phyloP scores from a whole-genome alignment of 2,113 vertebrate genomes.

The Amphilophus citrinellus region DNA sequence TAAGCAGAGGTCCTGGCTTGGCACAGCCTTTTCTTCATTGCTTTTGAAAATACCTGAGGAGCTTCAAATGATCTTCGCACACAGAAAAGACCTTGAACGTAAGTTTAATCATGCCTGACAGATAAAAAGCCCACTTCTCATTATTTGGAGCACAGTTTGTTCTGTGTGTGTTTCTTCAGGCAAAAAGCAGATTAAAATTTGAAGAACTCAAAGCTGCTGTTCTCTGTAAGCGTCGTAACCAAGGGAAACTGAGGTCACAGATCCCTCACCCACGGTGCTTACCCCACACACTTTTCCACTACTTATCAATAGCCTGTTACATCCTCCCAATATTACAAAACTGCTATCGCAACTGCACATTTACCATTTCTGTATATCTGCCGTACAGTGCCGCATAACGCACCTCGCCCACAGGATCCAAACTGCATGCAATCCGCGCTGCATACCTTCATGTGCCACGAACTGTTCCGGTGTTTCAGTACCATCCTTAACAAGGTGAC shows the following conservation, averaged over 20 bases:
- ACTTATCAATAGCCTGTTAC: not conserved
- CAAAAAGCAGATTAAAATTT: not conserved
- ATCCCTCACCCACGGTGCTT: conserved; percentile 7
- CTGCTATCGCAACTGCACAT: not conserved
- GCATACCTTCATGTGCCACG: conserved; percentile 10
- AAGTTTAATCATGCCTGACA: conserved; percentile 1
- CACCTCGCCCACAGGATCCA: not conserved
- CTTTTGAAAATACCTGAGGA: conserved; percentile 28
- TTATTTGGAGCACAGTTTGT: conserved; percentile 13
- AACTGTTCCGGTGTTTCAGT: conserved; percentile 32
- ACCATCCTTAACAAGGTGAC: conserved; percentile 49
- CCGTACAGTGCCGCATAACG: not conserved
- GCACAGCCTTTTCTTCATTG: not conserved
- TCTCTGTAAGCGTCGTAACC: conserved; percentile 47
- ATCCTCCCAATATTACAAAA: not conserved
- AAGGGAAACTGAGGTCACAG: conserved; percentile 59
- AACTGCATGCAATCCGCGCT: not conserved
- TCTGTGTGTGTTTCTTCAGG: conserved; percentile 1
- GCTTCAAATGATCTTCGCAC: conserved; percentile 2
- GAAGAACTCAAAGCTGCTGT: conserved; percentile 36
- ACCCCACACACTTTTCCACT: conserved; percentile 33
- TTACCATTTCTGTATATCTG: not conserved
- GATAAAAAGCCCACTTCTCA: conserved; percentile 5
- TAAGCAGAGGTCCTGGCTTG: not conserved
- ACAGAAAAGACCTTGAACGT: not conserved